These are phyloP conservation scores for Colaptes auratus DNA, from an alignment of 2,113 vertebrate genomes.

Conservation along the genomic window DNA sequence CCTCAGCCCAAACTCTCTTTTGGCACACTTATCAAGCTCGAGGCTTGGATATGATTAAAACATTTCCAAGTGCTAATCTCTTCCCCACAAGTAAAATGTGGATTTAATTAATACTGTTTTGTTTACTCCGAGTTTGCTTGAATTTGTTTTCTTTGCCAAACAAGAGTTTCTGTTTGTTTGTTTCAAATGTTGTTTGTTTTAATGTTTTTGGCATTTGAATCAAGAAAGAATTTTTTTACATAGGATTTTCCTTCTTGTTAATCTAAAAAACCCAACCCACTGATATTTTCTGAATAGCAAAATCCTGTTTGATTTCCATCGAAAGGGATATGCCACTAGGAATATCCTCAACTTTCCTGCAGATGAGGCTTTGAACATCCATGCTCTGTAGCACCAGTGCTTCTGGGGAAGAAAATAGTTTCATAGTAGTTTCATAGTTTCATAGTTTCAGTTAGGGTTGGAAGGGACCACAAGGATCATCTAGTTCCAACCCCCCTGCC, in stretches of 20 bases:
- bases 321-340: not conserved
- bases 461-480: too few species aligned
- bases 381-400: not conserved
- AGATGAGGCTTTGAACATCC: not conserved
- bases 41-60: slow-evolving; percentile 51
- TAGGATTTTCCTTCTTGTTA: not conserved
- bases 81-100: slow-evolving; percentile 50
- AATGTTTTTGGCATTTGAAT: slow-evolving; percentile 8
- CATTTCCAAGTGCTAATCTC: slow-evolving; percentile 51
- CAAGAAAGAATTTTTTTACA: slow-evolving; percentile 35
- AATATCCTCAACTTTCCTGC: not conserved
- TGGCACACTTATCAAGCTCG: slow-evolving; percentile 22
- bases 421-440: too few species aligned
- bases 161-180: slow-evolving; percentile 24
- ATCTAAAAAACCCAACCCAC: not conserved
- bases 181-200: not conserved
- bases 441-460: too few species aligned
- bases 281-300: slow-evolving; percentile 17
- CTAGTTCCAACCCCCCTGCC: too few species aligned
- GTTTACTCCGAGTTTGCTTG: slow-evolving; percentile 40
- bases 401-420: not conserved
- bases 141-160: slow-evolving; percentile 36
- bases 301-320: slow-evolving; percentile 2
- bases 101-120: slow-evolving; percentile 49
- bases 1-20: not conserved